A percentile compares a stretch with the other conserved stretches of the same genome.
These are phyloP conservation scores for Eustalomyia histrio DNA, from an alignment of 2,888 invertebrate genomes.

Conservation along the genomic window DNA sequence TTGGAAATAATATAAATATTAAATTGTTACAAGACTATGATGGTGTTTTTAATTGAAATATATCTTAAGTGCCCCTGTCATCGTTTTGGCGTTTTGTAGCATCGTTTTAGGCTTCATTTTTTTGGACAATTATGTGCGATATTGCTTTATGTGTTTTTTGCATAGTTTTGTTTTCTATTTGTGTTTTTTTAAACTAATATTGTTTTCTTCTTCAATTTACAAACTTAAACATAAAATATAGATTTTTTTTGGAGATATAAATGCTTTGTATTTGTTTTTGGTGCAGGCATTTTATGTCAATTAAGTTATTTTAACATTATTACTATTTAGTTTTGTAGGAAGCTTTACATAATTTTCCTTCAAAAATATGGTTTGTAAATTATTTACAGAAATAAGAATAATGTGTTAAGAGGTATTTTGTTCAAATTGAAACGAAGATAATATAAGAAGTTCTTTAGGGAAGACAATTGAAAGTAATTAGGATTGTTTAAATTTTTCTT, in stretches of 20 bases:
- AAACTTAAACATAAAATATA: constrained; percentile 6
- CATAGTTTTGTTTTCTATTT: neutral
- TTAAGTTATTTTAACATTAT: neutral
- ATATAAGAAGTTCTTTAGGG: too few species aligned
- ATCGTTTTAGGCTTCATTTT: too few species aligned
- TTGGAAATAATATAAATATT: neutral
- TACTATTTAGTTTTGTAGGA: too few species aligned
- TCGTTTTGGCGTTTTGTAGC: neutral
- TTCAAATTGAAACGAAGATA: too few species aligned
- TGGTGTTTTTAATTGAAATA: neutral
- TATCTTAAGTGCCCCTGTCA: neutral
- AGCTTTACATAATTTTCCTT: too few species aligned
- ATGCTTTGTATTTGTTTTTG: neutral
- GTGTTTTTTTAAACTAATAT: too few species aligned
- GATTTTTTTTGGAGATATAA: neutral
- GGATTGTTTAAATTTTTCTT: too few species aligned
- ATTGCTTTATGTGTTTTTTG: constrained; percentile 19
- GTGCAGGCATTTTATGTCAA: constrained; percentile 12
- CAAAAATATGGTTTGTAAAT: too few species aligned
- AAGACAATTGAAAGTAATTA: too few species aligned
- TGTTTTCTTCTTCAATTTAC: neutral
- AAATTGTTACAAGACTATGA: neutral
- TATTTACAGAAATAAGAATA: too few species aligned
- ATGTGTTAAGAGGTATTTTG: too few species aligned
- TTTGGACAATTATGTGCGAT: constrained; percentile 1